Conservation (phyloP, 2,113 vertebrate genomes). For the Aythya baeri region DNA sequence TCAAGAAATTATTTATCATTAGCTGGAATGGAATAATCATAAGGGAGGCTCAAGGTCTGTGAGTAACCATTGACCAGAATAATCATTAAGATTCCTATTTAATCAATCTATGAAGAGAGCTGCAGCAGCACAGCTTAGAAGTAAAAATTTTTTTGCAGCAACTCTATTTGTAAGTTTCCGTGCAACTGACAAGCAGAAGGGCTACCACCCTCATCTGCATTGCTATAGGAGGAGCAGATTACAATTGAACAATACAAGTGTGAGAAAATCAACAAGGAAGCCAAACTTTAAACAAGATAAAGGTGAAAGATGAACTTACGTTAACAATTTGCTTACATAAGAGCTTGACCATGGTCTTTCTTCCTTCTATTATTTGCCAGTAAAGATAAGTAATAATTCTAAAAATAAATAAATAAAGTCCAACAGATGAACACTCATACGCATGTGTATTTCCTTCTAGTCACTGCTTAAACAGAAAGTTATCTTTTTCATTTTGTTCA, state of each 20-base stretch:
- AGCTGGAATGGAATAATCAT: not conserved
- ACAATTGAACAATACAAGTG: not conserved
- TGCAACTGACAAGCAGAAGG: not conserved
- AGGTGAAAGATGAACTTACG: conserved; percentile 79
- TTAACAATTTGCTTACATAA: conserved; percentile 86
- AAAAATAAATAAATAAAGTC: not conserved
- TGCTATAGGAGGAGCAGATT: not conserved
- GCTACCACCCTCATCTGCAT: not conserved
- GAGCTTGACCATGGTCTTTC: conserved; percentile 78
- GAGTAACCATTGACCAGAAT: not conserved
- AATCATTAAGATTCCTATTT: not conserved
- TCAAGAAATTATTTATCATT: not conserved
- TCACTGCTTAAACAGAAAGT: not conserved
- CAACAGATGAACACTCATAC: not conserved
- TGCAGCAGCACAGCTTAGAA: not conserved
- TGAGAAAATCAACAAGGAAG: not conserved
- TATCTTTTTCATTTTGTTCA: not conserved
- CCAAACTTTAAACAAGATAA: not conserved
- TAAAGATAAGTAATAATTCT: conserved; percentile 88
- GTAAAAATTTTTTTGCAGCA: not conserved
- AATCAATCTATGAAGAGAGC: not conserved
- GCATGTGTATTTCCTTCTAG: not conserved
- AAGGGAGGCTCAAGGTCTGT: not conserved
- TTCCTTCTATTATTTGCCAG: conserved; percentile 87
- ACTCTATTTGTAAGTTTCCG: not conserved